These are phyloP conservation scores for Naja naja DNA, from an alignment of 2,113 vertebrate genomes.

Conservation along the genomic window DNA sequence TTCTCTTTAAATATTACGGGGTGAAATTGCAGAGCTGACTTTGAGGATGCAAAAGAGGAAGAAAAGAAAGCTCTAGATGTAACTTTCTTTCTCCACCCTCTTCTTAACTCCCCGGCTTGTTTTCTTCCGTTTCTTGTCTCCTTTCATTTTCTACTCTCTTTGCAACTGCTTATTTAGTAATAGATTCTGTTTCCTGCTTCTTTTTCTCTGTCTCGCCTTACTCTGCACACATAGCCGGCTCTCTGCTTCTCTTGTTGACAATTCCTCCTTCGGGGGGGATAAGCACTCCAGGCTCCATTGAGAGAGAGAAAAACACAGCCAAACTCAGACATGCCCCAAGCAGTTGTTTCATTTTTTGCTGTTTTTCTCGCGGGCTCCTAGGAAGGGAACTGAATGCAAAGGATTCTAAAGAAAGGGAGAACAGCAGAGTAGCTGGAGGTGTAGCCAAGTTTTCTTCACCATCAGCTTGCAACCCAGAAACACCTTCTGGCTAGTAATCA, in stretches of 20 bases:
- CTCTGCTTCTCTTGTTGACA: slow-evolving; percentile 17
- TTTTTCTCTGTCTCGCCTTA: background rate
- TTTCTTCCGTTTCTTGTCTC: background rate
- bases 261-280: background rate
- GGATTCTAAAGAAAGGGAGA: background rate
- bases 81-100: slow-evolving; percentile 29
- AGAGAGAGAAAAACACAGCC: background rate
- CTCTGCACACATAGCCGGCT: slow-evolving; percentile 14
- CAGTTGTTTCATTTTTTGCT: background rate
- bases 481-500: background rate
- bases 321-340: background rate
- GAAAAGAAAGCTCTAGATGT: background rate
- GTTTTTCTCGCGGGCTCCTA: background rate
- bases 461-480: background rate
- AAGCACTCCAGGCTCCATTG: background rate
- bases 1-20: background rate
- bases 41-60: slow-evolving; percentile 22
- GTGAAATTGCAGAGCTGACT: slow-evolving; percentile 18
- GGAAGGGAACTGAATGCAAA: background rate
- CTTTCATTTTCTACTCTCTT: slow-evolving; percentile 38
- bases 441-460: background rate
- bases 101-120: background rate
- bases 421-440: background rate
- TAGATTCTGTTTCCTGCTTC: slow-evolving; percentile 11
- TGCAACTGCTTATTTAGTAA: slow-evolving; percentile 46